Evolutionary conservation across 2,888 invertebrate species (phyloP).

Genomic region (Lottia gigantea): DNA sequence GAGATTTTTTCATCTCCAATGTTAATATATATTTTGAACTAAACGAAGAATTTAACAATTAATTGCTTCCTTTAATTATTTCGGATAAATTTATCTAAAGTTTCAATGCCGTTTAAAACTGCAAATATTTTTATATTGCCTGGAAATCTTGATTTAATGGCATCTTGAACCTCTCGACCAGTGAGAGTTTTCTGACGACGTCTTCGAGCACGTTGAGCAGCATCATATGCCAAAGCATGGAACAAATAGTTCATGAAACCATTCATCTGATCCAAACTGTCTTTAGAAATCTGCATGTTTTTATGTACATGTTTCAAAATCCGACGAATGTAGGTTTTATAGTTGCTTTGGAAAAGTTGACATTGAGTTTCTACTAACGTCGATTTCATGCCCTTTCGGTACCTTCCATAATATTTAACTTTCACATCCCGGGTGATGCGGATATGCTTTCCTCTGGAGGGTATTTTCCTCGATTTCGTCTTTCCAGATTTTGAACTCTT

Average conservation of each 20-base stretch:
- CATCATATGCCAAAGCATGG: neutral
- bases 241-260: constrained; percentile 5
- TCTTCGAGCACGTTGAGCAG: neutral
- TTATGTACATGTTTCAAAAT: neutral
- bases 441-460: neutral
- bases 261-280: constrained; percentile 1
- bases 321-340: neutral
- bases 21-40: too few species aligned
- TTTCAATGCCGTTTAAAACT: neutral
- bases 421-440: neutral
- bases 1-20: too few species aligned
- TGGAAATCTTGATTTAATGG: neutral
- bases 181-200: neutral
- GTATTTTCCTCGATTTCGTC: neutral
- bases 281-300: neutral
- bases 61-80: neutral
- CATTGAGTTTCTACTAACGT: neutral
- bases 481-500: neutral
- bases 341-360: neutral
- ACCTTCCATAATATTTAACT: neutral
- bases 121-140: neutral
- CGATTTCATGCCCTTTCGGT: neutral
- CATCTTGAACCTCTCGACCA: neutral
- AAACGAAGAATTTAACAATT: too few species aligned
- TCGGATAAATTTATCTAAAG: neutral